Base-by-base conservation (phyloP, 2,113 vertebrate species). In the Coturnix japonica region DNA sequence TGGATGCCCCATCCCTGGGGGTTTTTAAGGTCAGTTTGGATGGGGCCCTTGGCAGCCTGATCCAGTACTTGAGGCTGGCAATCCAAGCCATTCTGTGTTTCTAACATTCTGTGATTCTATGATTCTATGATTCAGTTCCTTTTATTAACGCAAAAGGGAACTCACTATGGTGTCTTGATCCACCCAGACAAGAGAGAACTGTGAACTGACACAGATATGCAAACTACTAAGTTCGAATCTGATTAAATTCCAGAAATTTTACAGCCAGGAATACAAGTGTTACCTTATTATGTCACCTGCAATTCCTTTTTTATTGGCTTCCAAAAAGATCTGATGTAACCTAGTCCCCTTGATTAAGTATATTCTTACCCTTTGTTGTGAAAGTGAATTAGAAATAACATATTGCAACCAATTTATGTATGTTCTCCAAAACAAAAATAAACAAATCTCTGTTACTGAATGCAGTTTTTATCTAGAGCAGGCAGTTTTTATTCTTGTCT, bases 231-330 rank as follows among this genome's bases (percentile, higher is more conserved):
- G 84, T 73, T 89, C 44, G 65, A 81, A 65, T 74, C 39, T 57
- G 61, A 76, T 31, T 61, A 78, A 76, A 89, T 87, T 92, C 70
- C 78, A 89, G 91, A 76, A 66, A 37, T 85, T 93, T 91, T 87
- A 63, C 59, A 85, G 67, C 66, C 51, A 66, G 47, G 59, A 79
- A 85, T 79, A 61, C 59, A 85, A 65, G 13, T 91, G 49, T 82
- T 82, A 31, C 35, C 35, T 84, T 7, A 7, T 63, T 61, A 44
- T 3, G 6, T 69, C 85, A 85, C 44, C 54, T 80, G 59, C 64
- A 80, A 56, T 49, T 79, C 47, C 59, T 60, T 54, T 80, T 76
- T 30, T 89, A 73, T 63, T 59, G 41, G 26, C 71, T 93, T 92
- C 74, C 85, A 79, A 90, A 35, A 57, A 30, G 28, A 85, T 59